Percentiles rank a stretch among this genome's conserved stretches.
Conservation (phyloP, 2,797 vertebrate genomes). For the Triplophysa yarkandensis region DNA sequence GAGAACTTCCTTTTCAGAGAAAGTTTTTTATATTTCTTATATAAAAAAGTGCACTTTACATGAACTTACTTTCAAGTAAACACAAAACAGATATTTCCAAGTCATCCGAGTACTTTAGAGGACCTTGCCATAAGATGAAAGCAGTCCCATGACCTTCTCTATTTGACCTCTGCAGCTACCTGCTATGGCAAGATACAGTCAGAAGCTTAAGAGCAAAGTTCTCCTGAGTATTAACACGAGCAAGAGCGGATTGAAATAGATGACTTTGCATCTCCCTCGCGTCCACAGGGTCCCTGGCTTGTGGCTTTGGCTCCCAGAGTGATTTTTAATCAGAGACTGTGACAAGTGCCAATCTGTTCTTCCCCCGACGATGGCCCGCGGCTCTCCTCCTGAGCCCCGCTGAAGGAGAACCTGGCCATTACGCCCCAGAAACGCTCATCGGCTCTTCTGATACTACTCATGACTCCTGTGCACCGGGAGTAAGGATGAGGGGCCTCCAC, state of each 20-base stretch:
- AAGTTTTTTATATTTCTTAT: too few relatives aligned
- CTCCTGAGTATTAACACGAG: conserved; percentile 24
- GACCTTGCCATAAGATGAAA: not conserved
- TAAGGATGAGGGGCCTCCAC: conserved; percentile 41
- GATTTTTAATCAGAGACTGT: conserved; percentile 64
- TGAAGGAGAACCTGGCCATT: conserved; percentile 53
- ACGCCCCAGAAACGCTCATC: conserved; percentile 45
- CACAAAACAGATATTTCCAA: not conserved
- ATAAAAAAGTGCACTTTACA: not conserved
- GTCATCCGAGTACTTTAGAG: not conserved
- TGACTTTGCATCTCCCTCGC: conserved; percentile 49
- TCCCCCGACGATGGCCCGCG: conserved; percentile 62
- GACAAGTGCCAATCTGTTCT: conserved; percentile 65
- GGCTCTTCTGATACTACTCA: conserved; percentile 37
- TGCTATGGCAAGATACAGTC: conserved; percentile 41
- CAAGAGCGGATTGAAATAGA: conserved; percentile 51
- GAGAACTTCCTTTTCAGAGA: too few relatives aligned
- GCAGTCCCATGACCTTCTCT: conserved; percentile 15
- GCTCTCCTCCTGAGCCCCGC: conserved; percentile 63
- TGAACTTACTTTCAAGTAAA: not conserved
- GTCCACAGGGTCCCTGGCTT: conserved; percentile 51
- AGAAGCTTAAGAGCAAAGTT: conserved; percentile 21
- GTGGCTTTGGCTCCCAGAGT: conserved; percentile 61
- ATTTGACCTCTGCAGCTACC: conserved; percentile 28
- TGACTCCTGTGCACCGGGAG: conserved; percentile 59